phyloP scores from a whole-genome alignment of 2,113 vertebrate genomes.

The Megalops atlanticus region DNA sequence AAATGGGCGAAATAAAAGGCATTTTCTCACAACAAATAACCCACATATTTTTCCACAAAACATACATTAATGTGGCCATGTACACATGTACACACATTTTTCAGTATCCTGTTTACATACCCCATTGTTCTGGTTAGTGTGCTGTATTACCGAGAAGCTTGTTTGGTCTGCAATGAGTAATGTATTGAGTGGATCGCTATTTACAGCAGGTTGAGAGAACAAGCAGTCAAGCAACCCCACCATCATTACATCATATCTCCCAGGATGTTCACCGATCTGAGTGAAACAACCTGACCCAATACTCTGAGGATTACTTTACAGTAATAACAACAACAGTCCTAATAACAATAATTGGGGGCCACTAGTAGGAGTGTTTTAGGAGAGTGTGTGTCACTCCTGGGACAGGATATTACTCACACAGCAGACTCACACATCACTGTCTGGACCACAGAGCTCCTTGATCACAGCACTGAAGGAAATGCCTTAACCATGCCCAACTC shows the following conservation, averaged over 20 bases:
- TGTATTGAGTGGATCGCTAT: too few relatives aligned
- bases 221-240: too few relatives aligned
- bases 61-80: neutral
- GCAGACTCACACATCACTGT: neutral
- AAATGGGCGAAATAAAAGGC: neutral
- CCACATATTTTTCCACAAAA: neutral
- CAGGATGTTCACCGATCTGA: neutral
- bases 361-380: neutral
- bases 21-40: neutral
- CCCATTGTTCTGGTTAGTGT: neutral
- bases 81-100: neutral
- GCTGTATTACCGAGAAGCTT: neutral
- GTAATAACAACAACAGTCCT: too few relatives aligned
- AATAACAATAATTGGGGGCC: too few relatives aligned
- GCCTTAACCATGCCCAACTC: neutral
- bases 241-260: too few relatives aligned
- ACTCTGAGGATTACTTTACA: too few relatives aligned
- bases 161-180: neutral
- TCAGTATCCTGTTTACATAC: neutral
- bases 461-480: neutral
- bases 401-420: constrained; percentile 6
- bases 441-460: neutral
- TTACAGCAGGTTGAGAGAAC: neutral
- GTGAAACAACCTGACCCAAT: too few relatives aligned
- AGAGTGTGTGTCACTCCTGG: neutral